Evolutionary conservation across 2,888 invertebrate species (phyloP), one percentile per base, ranked within the genome.

Genomic region (Ormia ochracea): DNA sequence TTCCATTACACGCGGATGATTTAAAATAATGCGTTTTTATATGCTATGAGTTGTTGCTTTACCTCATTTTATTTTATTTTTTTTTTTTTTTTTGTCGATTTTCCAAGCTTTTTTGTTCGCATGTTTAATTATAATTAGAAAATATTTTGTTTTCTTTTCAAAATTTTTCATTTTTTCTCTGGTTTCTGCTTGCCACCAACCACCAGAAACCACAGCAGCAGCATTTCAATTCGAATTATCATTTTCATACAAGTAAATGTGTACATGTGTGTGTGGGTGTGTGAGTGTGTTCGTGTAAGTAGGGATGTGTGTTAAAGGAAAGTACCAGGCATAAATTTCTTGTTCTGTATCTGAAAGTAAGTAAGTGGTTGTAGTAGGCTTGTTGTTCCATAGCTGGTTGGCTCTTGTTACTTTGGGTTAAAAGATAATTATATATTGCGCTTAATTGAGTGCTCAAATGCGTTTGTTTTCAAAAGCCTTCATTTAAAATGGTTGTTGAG

Each of bases 371-470:
- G n/a, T n/a, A n/a, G 23, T 7, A 7, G 31, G 28, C n/a, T 28
- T 10, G 38, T 31, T 45, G 43, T 50, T 65, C 10, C 61, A 21
- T 59, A 45, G 17, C 68, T 65, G 36, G 14, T 59, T 33, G 58
- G 36, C 66, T 52, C 38, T 77, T 68, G 65, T 59, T 76, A 52
- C 65, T 72, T 76, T 61, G 21, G 59, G 48, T 72, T 56, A 68
- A 61, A 68, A 77, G 68, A 80, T 80, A 80, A 80, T 80, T 80
- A 73, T 76, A 73, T 73, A 73, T 72, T 73, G 56, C 59, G 76
- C 76, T 80, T 77, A 80, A 80, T 80, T 76, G 76, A 80, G 80
- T 80, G 80, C 80, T 77, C 76, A 80, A 76, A 75, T 80, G 76
- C 76, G 80, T 73, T 76, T 68, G 63, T 73, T 72, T 76, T 77